Evolutionary conservation across 2,797 vertebrate species (phyloP), one percentile per base, ranked within the genome.

Genomic region (Aulostomus chinensis): DNA sequence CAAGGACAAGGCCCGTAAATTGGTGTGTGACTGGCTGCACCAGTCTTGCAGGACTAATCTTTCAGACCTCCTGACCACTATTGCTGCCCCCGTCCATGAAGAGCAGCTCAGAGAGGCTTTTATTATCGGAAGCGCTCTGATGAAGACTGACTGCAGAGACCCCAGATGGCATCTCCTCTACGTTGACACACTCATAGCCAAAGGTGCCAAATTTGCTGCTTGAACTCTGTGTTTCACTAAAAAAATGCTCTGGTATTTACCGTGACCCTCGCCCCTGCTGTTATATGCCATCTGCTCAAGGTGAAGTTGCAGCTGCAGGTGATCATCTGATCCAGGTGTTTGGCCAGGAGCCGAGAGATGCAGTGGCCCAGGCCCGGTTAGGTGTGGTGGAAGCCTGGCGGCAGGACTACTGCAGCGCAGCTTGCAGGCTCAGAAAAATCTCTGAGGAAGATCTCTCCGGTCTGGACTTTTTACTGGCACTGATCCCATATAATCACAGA

Each of bases 331-430:
- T 79, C 20, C 85, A 90, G 51, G 69, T 89, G 12, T 94, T 95
- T 57, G 90, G 85, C 9, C 81, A 71, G 68, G 77, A 83, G 16
- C 87, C 84, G 24, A 76, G 88, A 34, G 91, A 93, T 54, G 86
- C 85, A 0, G 78, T 48, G 1, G 92, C 90, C 58, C 86, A 72
- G 43, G 94, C 93, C 51, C 82, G 96, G 29, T 61, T 89, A 11
- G 95, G 94, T 4, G 86, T 97, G 63, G 86, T 97, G 42, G 88
- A 85, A 57, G 86, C 94, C 70, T 94, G 90, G 90, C 86, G 74
- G 38, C 88, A 90, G 52, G 91, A 89, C 0, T 36, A 86, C 60
- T 17, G 48, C 9, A 73, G 59, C 0, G 92, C 94, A 2, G 86
- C 88, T 7, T 78, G 16, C 31, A 82, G 90, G 1, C 86, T 98